phyloP scores from a whole-genome alignment of 1,140 invertebrate genomes.

The Bombus sylvicola region DNA sequence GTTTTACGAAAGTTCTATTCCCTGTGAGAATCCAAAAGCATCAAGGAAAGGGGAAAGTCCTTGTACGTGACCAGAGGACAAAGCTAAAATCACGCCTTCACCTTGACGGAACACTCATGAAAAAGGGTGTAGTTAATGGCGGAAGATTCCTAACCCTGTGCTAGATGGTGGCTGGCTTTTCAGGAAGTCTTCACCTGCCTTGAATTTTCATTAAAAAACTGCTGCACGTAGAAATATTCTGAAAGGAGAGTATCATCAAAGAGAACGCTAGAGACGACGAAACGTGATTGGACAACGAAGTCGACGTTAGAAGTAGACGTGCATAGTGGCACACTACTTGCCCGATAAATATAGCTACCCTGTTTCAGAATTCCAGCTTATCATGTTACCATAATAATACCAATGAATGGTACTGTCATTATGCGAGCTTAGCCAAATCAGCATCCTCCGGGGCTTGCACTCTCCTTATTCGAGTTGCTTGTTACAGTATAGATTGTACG shows the following conservation, averaged over 20 bases:
- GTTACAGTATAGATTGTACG: not conserved
- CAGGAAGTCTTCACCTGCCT: slow-evolving; percentile 26
- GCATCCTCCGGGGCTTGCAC: not conserved
- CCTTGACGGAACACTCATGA: slow-evolving; percentile 41
- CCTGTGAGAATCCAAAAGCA: slow-evolving; percentile 58
- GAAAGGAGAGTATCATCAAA: slow-evolving; percentile 37
- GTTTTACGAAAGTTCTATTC: slow-evolving; percentile 55
- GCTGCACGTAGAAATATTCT: slow-evolving; percentile 51
- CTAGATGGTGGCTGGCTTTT: slow-evolving; percentile 46
- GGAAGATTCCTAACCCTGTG: slow-evolving; percentile 62
- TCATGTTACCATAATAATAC: not conserved
- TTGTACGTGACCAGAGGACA: slow-evolving; percentile 65
- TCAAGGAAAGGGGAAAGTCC: slow-evolving; percentile 56
- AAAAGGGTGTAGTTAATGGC: slow-evolving; percentile 66
- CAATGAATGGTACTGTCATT: not conserved
- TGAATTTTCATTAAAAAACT: slow-evolving; percentile 60
- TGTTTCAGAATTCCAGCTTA: not conserved
- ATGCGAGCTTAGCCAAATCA: not conserved
- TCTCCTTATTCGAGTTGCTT: not conserved
- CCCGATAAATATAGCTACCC: not conserved
- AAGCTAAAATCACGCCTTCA: slow-evolving; percentile 67
- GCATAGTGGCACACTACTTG: not conserved
- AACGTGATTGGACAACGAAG: slow-evolving; percentile 47
- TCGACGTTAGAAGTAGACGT: slow-evolving; percentile 3
- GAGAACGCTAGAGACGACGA: slow-evolving; percentile 22